Percentiles rank a stretch among this genome's conserved stretches.
Conservation (phyloP, 2,797 vertebrate genomes). For the Sebastes steindachneri region DNA sequence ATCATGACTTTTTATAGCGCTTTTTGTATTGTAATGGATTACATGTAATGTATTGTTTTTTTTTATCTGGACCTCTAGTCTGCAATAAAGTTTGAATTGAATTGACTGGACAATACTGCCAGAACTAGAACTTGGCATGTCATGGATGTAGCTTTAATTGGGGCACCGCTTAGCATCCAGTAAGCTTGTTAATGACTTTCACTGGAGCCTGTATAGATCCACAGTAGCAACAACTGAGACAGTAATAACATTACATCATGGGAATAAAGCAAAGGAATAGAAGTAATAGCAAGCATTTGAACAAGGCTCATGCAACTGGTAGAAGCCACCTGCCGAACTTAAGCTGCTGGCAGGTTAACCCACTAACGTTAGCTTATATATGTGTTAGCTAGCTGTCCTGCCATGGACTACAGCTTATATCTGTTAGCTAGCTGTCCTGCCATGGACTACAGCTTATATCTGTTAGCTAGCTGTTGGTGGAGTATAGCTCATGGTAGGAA, state of each 20-base stretch:
- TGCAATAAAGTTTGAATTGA: no score
- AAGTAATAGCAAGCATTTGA: neutral
- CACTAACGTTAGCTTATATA: no score
- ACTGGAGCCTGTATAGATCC: neutral
- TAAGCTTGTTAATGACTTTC: slow-evolving; percentile 10
- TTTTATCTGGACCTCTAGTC: no score
- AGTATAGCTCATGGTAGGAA: neutral
- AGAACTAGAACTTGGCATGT: neutral
- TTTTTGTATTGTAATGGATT: no score
- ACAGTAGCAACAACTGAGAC: neutral
- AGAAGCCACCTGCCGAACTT: neutral
- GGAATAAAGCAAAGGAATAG: no score
- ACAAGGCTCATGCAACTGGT: neutral
- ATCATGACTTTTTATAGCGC: no score
- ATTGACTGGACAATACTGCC: neutral
- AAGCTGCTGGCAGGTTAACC: neutral
- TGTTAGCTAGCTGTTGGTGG: no score
- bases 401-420: no score
- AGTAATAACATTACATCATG: neutral
- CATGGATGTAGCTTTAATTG: neutral
- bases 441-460: neutral
- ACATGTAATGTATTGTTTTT: no score
- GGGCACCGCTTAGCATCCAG: neutral
- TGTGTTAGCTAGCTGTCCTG: no score
- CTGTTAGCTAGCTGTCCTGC: neutral